Percentiles rank a stretch among this genome's conserved stretches.
These are phyloP conservation scores for Pteruthius melanotis DNA, from an alignment of 2,113 vertebrate genomes.

Conservation along the genomic window DNA sequence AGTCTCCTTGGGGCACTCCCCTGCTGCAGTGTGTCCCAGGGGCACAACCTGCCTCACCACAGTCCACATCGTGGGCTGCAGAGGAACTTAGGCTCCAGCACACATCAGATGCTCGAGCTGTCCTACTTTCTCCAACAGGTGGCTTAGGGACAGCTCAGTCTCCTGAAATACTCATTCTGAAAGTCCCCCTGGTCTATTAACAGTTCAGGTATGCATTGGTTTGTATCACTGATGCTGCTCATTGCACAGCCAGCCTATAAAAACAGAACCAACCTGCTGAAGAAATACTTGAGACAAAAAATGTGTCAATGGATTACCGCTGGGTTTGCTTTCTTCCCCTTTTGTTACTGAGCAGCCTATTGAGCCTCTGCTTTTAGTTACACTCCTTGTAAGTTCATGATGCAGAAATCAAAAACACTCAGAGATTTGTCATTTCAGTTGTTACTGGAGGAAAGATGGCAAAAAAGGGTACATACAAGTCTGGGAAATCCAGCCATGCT, in stretches of 20 bases:
- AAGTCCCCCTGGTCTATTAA: background rate
- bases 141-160: background rate
- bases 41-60: background rate
- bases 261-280: background rate
- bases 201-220: background rate
- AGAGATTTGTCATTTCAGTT: background rate
- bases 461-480: background rate
- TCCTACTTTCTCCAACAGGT: background rate
- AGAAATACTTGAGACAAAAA: background rate
- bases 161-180: background rate
- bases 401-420: background rate
- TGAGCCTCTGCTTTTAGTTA: background rate
- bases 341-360: background rate
- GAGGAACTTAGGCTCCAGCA: background rate
- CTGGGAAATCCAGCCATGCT: slow-evolving; percentile 1
- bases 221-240: background rate
- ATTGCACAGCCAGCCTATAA: background rate
- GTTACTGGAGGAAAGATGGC: background rate
- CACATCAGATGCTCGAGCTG: background rate
- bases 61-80: background rate
- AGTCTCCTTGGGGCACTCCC: background rate
- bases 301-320: background rate
- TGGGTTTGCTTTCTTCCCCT: background rate
- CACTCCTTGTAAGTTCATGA: background rate
- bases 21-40: background rate